These are phyloP conservation scores for Lophotis ruficrista DNA, from an alignment of 2,113 vertebrate genomes.

Conservation along the genomic window DNA sequence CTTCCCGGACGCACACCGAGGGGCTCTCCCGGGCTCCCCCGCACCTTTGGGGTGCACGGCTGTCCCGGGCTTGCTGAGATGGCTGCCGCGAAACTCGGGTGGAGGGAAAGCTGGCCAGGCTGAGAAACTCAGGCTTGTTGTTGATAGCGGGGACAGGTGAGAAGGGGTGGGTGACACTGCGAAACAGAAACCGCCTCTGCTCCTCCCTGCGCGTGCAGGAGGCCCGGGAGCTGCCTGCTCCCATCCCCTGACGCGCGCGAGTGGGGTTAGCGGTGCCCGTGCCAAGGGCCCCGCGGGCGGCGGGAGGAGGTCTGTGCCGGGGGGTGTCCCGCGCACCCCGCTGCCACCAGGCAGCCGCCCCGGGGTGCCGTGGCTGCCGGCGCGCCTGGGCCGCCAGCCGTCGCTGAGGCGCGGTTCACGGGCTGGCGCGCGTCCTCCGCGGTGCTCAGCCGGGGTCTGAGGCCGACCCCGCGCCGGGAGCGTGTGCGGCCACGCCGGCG, in stretches of 20 bases:
- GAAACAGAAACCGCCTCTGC: neutral
- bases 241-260: fast-evolving
- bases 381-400: fast-evolving
- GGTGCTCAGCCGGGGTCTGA: fast-evolving
- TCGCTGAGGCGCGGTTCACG: fast-evolving
- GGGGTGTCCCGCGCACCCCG: neutral
- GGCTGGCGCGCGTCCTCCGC: fast-evolving
- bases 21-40: too few relatives aligned
- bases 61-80: fast-evolving
- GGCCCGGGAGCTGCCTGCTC: neutral
- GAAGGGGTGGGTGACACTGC: neutral
- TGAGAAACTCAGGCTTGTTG: neutral
- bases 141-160: too few relatives aligned
- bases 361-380: neutral
- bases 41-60: neutral
- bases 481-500: neutral
- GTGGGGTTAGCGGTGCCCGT: neutral
- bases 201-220: fast-evolving
- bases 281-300: neutral
- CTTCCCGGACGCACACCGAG: neutral
- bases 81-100: neutral
- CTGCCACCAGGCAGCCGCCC: neutral
- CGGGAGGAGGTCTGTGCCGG: neutral
- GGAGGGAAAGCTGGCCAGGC: fast-evolving
- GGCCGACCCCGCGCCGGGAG: neutral